Evolutionary conservation across 2,888 invertebrate species (phyloP).

Genomic region (Hypolimnas misippus): DNA sequence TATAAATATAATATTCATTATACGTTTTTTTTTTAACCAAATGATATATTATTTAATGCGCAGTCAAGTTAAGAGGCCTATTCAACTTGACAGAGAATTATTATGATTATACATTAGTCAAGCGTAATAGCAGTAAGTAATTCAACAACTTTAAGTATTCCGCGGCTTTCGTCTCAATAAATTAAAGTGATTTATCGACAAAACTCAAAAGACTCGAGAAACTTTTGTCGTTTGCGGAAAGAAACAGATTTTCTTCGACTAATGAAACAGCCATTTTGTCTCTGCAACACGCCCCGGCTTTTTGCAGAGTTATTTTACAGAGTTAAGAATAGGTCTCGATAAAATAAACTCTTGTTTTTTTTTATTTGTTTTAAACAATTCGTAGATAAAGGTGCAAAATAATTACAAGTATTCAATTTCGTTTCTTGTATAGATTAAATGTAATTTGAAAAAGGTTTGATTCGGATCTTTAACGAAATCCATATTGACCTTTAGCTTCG

Average conservation of each 20-base stretch:
- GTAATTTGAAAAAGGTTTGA: no score
- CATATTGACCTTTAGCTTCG: no score
- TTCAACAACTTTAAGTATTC: slow-evolving; percentile 63
- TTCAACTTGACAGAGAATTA: slow-evolving; percentile 42
- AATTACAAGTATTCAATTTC: no score
- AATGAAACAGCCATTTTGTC: slow-evolving; percentile 68
- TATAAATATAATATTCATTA: no score
- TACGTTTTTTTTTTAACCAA: neutral
- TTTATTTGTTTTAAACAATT: slow-evolving; percentile 3
- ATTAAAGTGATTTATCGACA: slow-evolving; percentile 78
- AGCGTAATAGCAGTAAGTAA: slow-evolving; percentile 60
- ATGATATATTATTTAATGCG: slow-evolving; percentile 1
- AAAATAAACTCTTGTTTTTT: slow-evolving; percentile 26
- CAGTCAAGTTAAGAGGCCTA: slow-evolving; percentile 13
- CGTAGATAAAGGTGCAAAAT: neutral
- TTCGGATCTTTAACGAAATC: no score
- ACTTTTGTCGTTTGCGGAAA: slow-evolving; percentile 73
- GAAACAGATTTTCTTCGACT: slow-evolving; percentile 67
- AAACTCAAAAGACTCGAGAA: slow-evolving; percentile 63
- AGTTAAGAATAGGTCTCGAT: slow-evolving; percentile 32
- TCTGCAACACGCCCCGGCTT: slow-evolving; percentile 46
- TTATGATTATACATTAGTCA: slow-evolving; percentile 64
- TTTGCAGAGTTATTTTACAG: slow-evolving; percentile 26
- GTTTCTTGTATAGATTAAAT: no score
- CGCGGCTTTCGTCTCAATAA: slow-evolving; percentile 73